These are phyloP conservation scores for Drosophila orosa DNA, from an alignment of 1,140 invertebrate genomes.

Conservation along the genomic window DNA sequence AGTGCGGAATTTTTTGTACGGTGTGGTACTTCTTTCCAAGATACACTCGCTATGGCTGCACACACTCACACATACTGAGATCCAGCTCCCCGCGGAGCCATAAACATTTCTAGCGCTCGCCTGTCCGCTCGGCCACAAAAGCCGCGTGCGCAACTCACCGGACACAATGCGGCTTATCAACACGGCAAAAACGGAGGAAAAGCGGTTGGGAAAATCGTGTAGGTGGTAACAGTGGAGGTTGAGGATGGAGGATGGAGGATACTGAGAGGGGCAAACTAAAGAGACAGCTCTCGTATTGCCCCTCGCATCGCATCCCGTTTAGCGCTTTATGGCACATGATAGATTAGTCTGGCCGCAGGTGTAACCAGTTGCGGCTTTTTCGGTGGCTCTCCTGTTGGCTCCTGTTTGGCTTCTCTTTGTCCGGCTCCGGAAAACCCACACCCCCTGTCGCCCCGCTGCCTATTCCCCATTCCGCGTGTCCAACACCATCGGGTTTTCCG, in stretches of 20 bases:
- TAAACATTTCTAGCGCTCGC: slow-evolving; percentile 62
- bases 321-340: slow-evolving; percentile 79
- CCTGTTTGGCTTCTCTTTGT: slow-evolving; percentile 26
- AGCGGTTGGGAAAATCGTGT: slow-evolving; percentile 2
- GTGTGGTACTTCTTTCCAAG: slow-evolving; percentile 10
- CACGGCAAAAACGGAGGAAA: slow-evolving; percentile 40
- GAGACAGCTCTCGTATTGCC: slow-evolving; percentile 24
- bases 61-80: slow-evolving; percentile 3
- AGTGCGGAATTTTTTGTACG: neutral
- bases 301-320: slow-evolving; percentile 18
- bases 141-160: slow-evolving; percentile 77
- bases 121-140: slow-evolving; percentile 58
- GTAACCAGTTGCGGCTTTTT: slow-evolving; percentile 61
- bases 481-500: slow-evolving; percentile 20
- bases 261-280: slow-evolving; percentile 20
- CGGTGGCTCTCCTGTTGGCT: slow-evolving; percentile 39
- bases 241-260: slow-evolving; percentile 5
- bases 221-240: neutral
- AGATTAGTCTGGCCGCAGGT: slow-evolving; percentile 79
- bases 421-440: slow-evolving; percentile 19
- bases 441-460: neutral
- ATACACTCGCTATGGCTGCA: slow-evolving; percentile 4
- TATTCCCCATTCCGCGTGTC: slow-evolving; percentile 2
- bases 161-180: slow-evolving; percentile 81
- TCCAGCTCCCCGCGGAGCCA: slow-evolving; percentile 56